phyloP scores from a whole-genome alignment of 1,140 invertebrate genomes.

The Diorhabda elongata region DNA sequence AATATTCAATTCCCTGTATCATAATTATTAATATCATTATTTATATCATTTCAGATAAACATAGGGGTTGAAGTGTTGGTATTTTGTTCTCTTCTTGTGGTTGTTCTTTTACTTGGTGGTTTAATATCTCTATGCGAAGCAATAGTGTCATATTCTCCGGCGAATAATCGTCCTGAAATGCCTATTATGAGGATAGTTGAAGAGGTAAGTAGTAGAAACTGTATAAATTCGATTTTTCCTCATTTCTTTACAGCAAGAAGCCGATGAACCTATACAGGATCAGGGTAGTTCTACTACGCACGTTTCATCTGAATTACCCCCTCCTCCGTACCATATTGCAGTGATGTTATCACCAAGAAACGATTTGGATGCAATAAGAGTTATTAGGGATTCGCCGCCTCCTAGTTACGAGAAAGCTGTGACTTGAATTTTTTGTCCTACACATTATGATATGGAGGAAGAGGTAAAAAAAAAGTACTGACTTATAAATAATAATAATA shows the following conservation, averaged over 20 bases:
- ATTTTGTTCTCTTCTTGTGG: slow-evolving; percentile 60
- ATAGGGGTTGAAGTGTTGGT: slow-evolving; percentile 60
- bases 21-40: slow-evolving; percentile 18
- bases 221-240: neutral
- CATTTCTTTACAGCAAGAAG: slow-evolving; percentile 11
- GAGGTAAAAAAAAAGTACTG: no score
- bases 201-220: slow-evolving; percentile 1
- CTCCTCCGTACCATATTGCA: slow-evolving; percentile 66
- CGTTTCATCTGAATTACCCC: slow-evolving; percentile 38
- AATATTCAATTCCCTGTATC: no score
- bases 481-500: no score
- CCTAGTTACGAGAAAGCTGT: slow-evolving; percentile 62
- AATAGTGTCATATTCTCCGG: slow-evolving; percentile 21
- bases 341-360: slow-evolving; percentile 56
- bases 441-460: no score
- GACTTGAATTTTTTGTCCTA: slow-evolving; percentile 46
- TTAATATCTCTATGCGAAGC: slow-evolving; percentile 51
- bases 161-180: slow-evolving; percentile 6
- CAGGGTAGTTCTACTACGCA: slow-evolving; percentile 25
- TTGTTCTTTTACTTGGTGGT: slow-evolving; percentile 59
- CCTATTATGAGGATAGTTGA: neutral
- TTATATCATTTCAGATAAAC: slow-evolving; percentile 36
- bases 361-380: slow-evolving; percentile 41
- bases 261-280: slow-evolving; percentile 12
- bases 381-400: slow-evolving; percentile 55